Evolutionary conservation across 2,113 vertebrate genomes (phyloP).

Genomic region (Drymodes brunneopygia): DNA sequence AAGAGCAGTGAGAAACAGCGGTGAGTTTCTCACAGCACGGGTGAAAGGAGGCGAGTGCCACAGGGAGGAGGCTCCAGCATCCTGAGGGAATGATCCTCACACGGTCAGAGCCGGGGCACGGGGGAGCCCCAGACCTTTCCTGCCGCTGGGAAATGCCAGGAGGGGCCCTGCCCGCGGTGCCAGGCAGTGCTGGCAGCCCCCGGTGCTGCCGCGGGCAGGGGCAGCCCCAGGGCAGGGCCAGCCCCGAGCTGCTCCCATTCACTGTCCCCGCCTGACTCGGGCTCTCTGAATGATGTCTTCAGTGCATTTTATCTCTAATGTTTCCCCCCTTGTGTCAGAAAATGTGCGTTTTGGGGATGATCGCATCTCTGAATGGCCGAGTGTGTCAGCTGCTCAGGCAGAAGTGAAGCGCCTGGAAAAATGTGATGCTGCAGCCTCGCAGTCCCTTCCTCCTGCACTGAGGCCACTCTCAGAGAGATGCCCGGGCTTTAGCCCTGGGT

Average conservation of each 20-base stretch:
- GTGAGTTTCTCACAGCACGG: background rate
- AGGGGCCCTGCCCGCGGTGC: background rate
- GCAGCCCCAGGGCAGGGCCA: background rate
- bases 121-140: rapidly evolving
- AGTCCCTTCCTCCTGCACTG: rapidly evolving
- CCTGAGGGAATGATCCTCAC: rapidly evolving
- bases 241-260: rapidly evolving
- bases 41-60: background rate
- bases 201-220: background rate
- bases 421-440: background rate
- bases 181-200: background rate
- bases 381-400: background rate
- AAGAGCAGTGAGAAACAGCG: background rate
- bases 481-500: background rate
- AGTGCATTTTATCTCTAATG: rapidly evolving
- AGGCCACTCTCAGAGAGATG: background rate
- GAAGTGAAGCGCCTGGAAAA: background rate
- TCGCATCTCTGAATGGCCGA: background rate
- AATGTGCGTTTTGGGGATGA: rapidly evolving
- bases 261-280: rapidly evolving
- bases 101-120: rapidly evolving
- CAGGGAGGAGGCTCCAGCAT: background rate
- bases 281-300: background rate
- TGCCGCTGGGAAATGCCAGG: background rate
- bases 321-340: background rate